Evolutionary conservation across 2,888 invertebrate species (phyloP), one percentile per base, ranked within the genome.

Genomic region (Nephrotoma appendiculata): DNA sequence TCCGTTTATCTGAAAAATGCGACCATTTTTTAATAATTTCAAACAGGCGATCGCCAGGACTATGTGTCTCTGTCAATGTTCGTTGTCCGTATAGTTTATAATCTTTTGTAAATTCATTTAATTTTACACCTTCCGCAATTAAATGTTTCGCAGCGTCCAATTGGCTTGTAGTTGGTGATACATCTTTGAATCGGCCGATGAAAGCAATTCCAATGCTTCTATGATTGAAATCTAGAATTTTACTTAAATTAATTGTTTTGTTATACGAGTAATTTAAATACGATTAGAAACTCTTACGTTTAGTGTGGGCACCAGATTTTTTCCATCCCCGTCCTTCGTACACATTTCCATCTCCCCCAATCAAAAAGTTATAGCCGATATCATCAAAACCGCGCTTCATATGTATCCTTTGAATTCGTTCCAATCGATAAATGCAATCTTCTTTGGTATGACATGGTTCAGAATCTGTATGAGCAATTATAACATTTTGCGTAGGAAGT

Each of bases 271-370:
- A 15, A 7, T 57, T 57, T 31, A 31, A 9, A 71, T 11, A 4
- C 9, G 71, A 9, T 52, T 52, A 52, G 15, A 52, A 6, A 5
- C 6, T 52, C 6, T 52, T 71, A 86, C 86, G 31, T 57, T 92
- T 93, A 0, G 95, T 94, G 89, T 96, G 95, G 0, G 96, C 95
- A 0, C 96, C 96, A 85, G 94, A 92, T 87, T 91, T 90, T 87
- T 93, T 93, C 95, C 96, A 95, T 0, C 95, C 95, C 19, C 96
- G 93, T 3, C 95, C 96, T 88, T 93, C 94, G 89, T 96, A 96
- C 0, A 94, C 94, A 0, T 93, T 92, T 0, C 96, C 96, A 89
- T 96, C 96, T 6, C 95, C 95, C 0, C 96, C 96, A 1, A 96
- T 93, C 9, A 96, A 90, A 89, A 96, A 97, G 90, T 95, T 96